Conservation (phyloP, 2,113 vertebrate species). For the Myrmecophaga tridactyla region DNA sequence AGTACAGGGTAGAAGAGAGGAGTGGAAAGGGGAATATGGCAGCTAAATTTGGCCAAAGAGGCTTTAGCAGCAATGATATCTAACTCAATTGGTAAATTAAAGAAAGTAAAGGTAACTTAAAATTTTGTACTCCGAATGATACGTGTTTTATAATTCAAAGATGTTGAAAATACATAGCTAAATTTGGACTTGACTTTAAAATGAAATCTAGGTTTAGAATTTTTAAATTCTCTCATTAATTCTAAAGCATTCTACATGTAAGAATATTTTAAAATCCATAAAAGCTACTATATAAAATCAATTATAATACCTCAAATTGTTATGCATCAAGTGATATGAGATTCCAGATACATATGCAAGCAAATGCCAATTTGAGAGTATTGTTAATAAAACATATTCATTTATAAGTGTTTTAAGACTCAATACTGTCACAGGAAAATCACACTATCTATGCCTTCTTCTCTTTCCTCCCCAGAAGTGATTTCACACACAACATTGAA, state of each 20-base stretch:
- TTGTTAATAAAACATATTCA: neutral
- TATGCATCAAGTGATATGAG: neutral
- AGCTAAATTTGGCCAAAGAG: neutral
- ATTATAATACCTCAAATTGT: neutral
- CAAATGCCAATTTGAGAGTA: neutral
- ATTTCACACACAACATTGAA: neutral
- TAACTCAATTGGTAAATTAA: neutral
- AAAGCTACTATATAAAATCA: neutral
- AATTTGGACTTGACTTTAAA: neutral
- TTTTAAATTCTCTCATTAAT: neutral
- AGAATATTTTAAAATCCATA: neutral
- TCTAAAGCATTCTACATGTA: neutral
- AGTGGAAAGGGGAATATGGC: neutral
- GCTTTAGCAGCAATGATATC: neutral
- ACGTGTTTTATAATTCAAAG: neutral
- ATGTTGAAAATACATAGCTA: neutral
- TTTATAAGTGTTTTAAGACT: neutral
- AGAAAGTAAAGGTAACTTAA: neutral
- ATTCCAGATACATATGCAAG: neutral
- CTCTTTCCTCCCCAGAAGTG: neutral
- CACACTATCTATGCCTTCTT: neutral
- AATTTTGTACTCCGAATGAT: neutral
- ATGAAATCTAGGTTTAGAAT: slow-evolving; percentile 4
- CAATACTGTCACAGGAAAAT: neutral
- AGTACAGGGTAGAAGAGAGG: too few species aligned